Evolutionary conservation across 64 coral and sea anemone species (phyloP), one percentile per base, ranked within the genome.

Genomic region (Montipora cactus): DNA sequence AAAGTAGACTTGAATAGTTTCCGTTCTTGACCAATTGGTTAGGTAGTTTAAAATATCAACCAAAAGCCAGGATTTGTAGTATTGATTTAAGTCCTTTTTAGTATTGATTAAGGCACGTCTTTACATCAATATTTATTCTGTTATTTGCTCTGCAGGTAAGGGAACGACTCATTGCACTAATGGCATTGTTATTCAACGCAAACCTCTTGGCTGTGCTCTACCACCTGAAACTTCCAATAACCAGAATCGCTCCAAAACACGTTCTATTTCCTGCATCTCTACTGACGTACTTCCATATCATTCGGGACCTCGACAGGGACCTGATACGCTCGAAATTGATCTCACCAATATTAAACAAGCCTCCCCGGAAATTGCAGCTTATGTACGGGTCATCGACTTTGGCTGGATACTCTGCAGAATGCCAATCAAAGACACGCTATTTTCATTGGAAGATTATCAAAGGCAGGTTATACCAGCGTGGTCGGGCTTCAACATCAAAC

Each of bases 401-500:
- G 89, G 77, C 15, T 91, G 89, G 89, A 81, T 91, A 49, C 57
- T 91, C 44, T 91, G 89, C 62, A 68, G 78, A 91, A 44, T 70
- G 67, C 78, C 78, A 23, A 23, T 23, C 23, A 23, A 23, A 23
- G 23, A 23, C 23, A 23, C 23, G 23, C 23, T 23, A 23, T 23
- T 23, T 23, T 23, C 23, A 23, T 23, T 23, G 23, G 23, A 23
- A 23, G 23, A 23, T 23, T 50, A 62, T 28, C 1, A 57, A 58
- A 28, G 44, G 76, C 88, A 90, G 51, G 88, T 90, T 18, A 78
- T 90, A 79, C 88, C 76, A 62, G 74, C 76, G 81, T 90, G 59
- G 76, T 23, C 20, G 67, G 16, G 55, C 28, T 81, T 90, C 47
- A 90, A 90, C 47, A 61, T 79, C 23, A 47, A 7, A 46, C 75